These are phyloP conservation scores for Achroia grisella DNA, from an alignment of 1,140 invertebrate species.

Conservation along the genomic window DNA sequence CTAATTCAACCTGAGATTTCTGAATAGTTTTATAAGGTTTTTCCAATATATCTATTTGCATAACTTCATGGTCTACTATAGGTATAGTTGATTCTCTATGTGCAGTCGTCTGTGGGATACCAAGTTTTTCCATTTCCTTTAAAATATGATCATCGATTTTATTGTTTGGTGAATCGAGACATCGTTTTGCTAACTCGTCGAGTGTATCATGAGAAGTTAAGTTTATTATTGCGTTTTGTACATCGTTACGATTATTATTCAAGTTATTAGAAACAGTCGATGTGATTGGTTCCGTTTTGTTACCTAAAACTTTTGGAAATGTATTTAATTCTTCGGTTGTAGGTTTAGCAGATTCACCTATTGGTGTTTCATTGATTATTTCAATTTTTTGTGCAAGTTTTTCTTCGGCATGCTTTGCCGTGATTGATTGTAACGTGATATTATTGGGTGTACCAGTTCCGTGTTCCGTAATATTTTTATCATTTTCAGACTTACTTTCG, in stretches of 20 bases:
- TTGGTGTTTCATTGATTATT: slow-evolving; percentile 28
- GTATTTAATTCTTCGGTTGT: slow-evolving; percentile 26
- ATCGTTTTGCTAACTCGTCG: slow-evolving; percentile 33
- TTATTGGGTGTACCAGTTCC: not conserved
- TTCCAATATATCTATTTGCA: slow-evolving; percentile 7
- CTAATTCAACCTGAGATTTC: slow-evolving; percentile 4
- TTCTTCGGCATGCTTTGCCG: slow-evolving; percentile 24
- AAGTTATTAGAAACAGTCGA: slow-evolving; percentile 1
- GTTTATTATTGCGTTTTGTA: no score
- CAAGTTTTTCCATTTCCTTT: slow-evolving; percentile 29
- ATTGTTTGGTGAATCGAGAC: slow-evolving; percentile 17
- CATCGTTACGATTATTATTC: not conserved
- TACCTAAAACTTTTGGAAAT: slow-evolving; percentile 23
- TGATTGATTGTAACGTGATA: slow-evolving; percentile 15
- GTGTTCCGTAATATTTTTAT: not conserved
- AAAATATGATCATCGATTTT: slow-evolving; percentile 32
- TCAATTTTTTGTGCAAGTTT: slow-evolving; percentile 36
- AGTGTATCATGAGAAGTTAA: not conserved
- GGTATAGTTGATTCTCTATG: not conserved
- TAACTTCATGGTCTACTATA: not conserved
- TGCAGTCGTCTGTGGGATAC: slow-evolving; percentile 7
- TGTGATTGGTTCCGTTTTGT: slow-evolving; percentile 2
- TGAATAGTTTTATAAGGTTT: slow-evolving; percentile 2
- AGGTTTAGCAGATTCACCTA: slow-evolving; percentile 23
- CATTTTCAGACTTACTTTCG: no score